Conservation (phyloP, 2,113 vertebrate genomes). For the Vicugna pacos region DNA sequence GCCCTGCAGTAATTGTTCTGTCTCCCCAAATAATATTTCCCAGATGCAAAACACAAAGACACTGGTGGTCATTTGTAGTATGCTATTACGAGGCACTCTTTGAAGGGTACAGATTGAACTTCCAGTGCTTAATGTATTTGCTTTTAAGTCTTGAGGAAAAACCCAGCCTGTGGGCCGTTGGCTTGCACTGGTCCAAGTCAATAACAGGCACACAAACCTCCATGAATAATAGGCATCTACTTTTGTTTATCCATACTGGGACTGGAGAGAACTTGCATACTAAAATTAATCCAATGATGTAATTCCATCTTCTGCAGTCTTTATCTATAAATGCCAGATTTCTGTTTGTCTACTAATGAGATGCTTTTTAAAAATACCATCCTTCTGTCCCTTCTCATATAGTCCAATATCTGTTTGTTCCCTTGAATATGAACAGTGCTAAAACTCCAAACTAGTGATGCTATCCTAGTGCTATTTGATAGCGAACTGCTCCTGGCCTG, state of each 20-base stretch:
- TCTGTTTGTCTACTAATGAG: not conserved
- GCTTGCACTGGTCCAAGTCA: not conserved
- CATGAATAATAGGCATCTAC: not conserved
- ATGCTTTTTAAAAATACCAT: not conserved
- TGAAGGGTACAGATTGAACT: not conserved
- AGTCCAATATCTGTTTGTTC: not conserved
- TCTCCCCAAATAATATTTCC: not conserved
- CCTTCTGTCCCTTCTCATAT: not conserved
- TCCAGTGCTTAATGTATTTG: not conserved
- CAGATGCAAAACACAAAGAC: not conserved
- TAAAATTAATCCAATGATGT: not conserved
- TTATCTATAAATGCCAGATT: not conserved
- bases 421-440: conserved; percentile 18
- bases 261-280: not conserved
- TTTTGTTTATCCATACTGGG: not conserved
- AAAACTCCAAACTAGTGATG: not conserved
- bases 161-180: not conserved
- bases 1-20: not conserved
- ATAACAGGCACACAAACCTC: not conserved
- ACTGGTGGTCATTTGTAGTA: not conserved
- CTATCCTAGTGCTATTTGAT: not conserved
- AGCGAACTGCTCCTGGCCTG: not conserved
- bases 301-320: not conserved
- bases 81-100: not conserved
- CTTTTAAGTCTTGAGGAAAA: not conserved